Evolutionary conservation across 2,113 vertebrate genomes (phyloP).

Genomic region (Calidris pugnax): DNA sequence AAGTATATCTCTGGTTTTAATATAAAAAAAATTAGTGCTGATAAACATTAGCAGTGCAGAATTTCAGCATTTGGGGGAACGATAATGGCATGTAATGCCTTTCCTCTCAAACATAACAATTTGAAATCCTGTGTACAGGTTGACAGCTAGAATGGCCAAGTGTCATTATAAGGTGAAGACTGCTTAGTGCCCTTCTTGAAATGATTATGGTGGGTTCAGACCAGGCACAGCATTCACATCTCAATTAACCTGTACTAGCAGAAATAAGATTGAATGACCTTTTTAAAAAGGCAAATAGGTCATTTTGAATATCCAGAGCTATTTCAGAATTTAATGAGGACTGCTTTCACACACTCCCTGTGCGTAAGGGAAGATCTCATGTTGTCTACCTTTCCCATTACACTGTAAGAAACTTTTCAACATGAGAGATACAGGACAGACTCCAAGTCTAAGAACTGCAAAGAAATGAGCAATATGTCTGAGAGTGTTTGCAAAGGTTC

Average conservation of each 20-base stretch:
- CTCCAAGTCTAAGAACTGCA: not conserved
- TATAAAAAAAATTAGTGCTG: not conserved
- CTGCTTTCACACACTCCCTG: not conserved
- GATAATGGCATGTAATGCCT: not conserved
- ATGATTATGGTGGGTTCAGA: not conserved
- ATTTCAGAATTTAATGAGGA: conserved; percentile 11
- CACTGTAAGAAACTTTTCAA: not conserved
- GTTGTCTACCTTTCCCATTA: not conserved
- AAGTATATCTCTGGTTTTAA: not conserved
- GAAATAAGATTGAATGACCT: not conserved
- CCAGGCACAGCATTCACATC: not conserved
- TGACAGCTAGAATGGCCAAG: not conserved
- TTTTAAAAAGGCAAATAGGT: not conserved
- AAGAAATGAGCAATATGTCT: not conserved
- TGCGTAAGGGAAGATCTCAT: not conserved
- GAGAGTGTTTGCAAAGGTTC: not conserved
- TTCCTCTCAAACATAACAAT: not conserved
- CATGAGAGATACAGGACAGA: not conserved
- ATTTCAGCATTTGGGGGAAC: not conserved
- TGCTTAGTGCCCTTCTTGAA: not conserved
- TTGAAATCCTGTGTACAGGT: not conserved
- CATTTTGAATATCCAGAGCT: not conserved
- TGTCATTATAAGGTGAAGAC: not conserved
- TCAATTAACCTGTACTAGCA: not conserved
- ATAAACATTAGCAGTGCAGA: not conserved